phyloP scores from a whole-genome alignment of 2,888 invertebrate species.

The Heliconius sara region DNA sequence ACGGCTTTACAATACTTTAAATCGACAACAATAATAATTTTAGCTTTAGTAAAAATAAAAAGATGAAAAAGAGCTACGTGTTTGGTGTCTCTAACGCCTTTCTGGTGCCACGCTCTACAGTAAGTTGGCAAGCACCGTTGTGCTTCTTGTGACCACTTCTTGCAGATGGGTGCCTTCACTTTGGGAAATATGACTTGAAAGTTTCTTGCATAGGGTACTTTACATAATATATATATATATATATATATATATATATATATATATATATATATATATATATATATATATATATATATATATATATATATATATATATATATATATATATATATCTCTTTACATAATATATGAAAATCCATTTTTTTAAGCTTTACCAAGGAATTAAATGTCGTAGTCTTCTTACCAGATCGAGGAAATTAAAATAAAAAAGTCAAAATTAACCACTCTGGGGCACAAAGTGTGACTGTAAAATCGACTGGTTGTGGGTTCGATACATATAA shows the following conservation, averaged over 20 bases:
- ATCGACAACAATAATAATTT: neutral
- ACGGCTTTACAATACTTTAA: no score
- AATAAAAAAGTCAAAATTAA: no score
- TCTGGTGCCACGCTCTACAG: neutral
- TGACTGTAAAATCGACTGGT: no score
- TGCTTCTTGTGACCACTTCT: slow-evolving; percentile 1
- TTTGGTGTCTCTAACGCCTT: neutral
- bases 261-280: no score
- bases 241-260: no score
- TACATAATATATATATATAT: neutral
- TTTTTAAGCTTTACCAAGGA: no score
- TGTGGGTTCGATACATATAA: no score
- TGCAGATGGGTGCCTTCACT: neutral
- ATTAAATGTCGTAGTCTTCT: neutral
- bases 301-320: no score
- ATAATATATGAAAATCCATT: neutral
- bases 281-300: no score
- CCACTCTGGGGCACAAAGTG: no score
- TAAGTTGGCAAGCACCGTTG: neutral
- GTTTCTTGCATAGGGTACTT: neutral
- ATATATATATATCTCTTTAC: no score
- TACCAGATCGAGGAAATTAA: neutral
- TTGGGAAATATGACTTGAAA: neutral
- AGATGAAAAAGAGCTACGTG: neutral
- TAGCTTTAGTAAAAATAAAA: neutral